These are phyloP conservation scores for Platichthys flesus DNA, from an alignment of 2,113 vertebrate genomes.

Conservation along the genomic window DNA sequence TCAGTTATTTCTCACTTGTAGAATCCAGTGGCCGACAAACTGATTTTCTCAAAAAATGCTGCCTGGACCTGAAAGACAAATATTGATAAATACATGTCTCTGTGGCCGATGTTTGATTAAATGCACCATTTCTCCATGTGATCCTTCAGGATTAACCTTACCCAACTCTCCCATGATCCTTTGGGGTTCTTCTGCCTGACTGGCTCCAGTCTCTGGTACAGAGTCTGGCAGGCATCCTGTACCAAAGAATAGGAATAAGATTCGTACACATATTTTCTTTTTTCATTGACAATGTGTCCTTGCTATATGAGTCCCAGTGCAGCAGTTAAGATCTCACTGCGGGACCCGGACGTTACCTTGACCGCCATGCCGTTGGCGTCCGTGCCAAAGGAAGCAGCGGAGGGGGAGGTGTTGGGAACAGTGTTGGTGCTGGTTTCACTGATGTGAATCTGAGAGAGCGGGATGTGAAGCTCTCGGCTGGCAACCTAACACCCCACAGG, in stretches of 20 bases:
- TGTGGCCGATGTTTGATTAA: not conserved
- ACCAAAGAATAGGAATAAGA: not conserved
- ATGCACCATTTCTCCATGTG: not conserved
- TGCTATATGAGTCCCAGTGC: not conserved
- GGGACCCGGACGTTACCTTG: conserved; percentile 77
- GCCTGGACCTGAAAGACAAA: conserved; percentile 73
- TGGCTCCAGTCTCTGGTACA: conserved; percentile 87
- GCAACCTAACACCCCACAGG: conserved; percentile 80
- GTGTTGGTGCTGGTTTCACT: conserved; percentile 87
- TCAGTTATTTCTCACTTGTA: conserved; percentile 81
- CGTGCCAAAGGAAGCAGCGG: conserved; percentile 86
- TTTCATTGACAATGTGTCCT: not conserved
- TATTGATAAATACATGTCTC: not conserved
- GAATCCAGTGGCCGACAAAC: conserved; percentile 90
- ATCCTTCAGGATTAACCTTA: conserved; percentile 56
- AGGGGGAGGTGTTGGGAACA: conserved; percentile 86
- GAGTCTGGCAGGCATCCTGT: conserved; percentile 90
- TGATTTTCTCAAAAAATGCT: conserved; percentile 87
- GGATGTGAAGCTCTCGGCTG: conserved; percentile 87
- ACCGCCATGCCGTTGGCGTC: conserved; percentile 92
- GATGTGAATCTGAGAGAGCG: conserved; percentile 84
- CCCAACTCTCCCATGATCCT: conserved; percentile 91
- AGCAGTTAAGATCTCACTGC: not conserved
- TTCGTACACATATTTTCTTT: not conserved
- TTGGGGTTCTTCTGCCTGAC: conserved; percentile 84